Conservation (phyloP, 2,113 vertebrate genomes). For the Ursus arctos region DNA sequence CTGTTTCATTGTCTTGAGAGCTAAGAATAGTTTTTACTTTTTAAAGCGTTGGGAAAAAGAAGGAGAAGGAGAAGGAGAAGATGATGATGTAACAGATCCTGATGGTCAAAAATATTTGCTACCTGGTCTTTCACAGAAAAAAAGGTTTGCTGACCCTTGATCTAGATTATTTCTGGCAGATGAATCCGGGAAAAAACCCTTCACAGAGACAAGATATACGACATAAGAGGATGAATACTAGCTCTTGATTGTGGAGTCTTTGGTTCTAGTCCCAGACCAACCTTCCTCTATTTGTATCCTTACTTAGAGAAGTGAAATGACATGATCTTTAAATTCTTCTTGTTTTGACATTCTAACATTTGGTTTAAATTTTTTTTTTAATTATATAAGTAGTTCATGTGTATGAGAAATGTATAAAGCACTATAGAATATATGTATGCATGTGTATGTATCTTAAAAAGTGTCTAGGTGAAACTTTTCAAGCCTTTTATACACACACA, state of each 20-base stretch:
- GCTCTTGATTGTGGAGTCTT: neutral
- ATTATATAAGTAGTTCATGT: neutral
- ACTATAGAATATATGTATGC: neutral
- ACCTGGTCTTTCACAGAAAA: neutral
- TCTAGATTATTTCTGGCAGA: neutral
- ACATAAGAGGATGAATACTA: neutral
- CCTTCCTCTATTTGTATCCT: neutral
- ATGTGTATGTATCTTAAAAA: neutral
- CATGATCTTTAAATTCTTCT: constrained; percentile 9
- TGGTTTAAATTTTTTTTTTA: neutral
- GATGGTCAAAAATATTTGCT: neutral
- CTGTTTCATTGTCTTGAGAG: neutral
- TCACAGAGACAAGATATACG: neutral
- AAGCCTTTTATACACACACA: neutral
- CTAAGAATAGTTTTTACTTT: neutral
- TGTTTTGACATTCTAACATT: neutral
- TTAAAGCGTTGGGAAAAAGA: neutral
- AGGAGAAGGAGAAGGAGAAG: neutral
- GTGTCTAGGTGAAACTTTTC: neutral
- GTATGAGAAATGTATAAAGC: neutral
- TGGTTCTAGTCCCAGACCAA: neutral
- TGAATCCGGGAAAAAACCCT: neutral
- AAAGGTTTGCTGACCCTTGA: neutral
- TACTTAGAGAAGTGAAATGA: neutral
- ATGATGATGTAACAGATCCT: neutral